Conservation (phyloP, 2,888 invertebrate genomes). For the Hydraecia micacea region DNA sequence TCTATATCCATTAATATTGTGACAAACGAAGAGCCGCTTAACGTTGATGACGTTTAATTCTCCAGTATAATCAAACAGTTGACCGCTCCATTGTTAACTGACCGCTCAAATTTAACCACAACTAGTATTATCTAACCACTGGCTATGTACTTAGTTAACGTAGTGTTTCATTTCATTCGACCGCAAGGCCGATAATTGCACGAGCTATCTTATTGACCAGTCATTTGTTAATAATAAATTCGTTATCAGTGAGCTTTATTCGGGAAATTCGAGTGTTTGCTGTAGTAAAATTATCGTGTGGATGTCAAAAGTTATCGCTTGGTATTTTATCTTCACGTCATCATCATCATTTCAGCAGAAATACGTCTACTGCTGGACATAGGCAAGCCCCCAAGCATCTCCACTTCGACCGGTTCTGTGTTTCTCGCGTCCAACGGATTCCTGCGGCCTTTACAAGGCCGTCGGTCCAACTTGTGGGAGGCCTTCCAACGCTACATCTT, state of each 20-base stretch:
- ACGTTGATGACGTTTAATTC: conserved; percentile 21
- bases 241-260: conserved; percentile 41
- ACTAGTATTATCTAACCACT: conserved; percentile 44
- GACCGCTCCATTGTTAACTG: conserved; percentile 25
- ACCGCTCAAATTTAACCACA: conserved; percentile 36
- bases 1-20: conserved; percentile 24
- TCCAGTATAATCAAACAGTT: conserved; percentile 44
- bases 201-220: conserved; percentile 51
- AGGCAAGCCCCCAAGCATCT: too few relatives aligned
- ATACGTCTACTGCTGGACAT: too few relatives aligned
- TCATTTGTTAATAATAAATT: conserved; percentile 47
- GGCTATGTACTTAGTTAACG: conserved; percentile 39
- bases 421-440: too few relatives aligned
- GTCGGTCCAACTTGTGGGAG: too few relatives aligned
- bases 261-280: neutral
- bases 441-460: too few relatives aligned
- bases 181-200: conserved; percentile 47
- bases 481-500: too few relatives aligned
- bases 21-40: neutral
- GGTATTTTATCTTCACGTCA: neutral
- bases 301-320: conserved; percentile 1
- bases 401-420: too few relatives aligned
- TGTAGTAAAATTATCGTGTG: conserved; percentile 11
- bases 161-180: conserved; percentile 50
- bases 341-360: too few relatives aligned